phyloP scores from a whole-genome alignment of 2,113 vertebrate genomes.

The Coryphaenoides rupestris region DNA sequence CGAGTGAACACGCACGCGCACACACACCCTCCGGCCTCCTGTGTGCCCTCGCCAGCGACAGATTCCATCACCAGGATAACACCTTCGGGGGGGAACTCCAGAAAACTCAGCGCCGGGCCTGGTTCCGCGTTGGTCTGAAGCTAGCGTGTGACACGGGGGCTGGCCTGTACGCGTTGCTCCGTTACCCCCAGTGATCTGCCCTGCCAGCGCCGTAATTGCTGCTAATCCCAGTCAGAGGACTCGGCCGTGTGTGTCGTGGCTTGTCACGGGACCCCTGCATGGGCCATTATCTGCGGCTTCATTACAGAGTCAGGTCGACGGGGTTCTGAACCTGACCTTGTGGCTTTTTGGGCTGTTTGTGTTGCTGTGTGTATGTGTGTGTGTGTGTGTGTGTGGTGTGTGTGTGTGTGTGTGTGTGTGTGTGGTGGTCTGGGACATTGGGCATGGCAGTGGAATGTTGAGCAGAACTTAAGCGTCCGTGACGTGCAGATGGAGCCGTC shows the following conservation, averaged over 20 bases:
- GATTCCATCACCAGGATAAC: too few species aligned
- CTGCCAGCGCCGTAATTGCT: conserved; percentile 60
- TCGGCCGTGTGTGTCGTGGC: conserved; percentile 60
- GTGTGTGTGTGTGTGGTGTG: too few species aligned
- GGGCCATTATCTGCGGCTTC: conserved; percentile 59
- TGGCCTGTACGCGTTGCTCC: conserved; percentile 47
- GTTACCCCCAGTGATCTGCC: conserved; percentile 59
- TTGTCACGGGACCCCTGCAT: conserved; percentile 42
- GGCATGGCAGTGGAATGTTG: too few species aligned
- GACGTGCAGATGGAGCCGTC: too few species aligned
- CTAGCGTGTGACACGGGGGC: conserved; percentile 52
- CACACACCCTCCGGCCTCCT: too few species aligned
- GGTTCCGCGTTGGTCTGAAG: background rate
- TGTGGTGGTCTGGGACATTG: too few species aligned
- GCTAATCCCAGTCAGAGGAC: conserved; percentile 68
- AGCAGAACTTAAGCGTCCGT: too few species aligned
- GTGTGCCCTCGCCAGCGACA: too few species aligned
- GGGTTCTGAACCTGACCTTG: conserved; percentile 32
- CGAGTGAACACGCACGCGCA: too few species aligned
- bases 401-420: too few species aligned
- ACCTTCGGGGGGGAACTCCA: too few species aligned
- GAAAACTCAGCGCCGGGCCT: background rate
- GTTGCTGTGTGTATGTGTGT: too few species aligned
- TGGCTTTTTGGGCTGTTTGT: conserved; percentile 6
- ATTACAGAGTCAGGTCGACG: conserved; percentile 53